phyloP scores from a whole-genome alignment of 2,797 vertebrate genomes.

The Epinephelus coioides region DNA sequence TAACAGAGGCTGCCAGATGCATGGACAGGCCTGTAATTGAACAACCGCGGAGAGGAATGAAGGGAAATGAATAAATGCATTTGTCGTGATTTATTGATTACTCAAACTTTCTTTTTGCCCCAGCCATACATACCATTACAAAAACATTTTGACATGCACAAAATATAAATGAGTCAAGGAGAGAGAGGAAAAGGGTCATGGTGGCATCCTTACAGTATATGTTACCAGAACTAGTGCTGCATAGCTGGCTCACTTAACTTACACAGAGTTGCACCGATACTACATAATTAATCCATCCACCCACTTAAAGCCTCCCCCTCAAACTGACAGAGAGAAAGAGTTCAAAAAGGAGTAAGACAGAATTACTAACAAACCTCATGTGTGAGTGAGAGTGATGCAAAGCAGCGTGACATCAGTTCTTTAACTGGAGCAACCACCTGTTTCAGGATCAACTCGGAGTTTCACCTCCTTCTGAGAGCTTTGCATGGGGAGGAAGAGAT shows the following conservation, averaged over 20 bases:
- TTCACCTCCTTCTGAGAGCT: constrained; percentile 4
- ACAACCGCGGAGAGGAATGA: background rate
- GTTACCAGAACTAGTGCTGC: background rate
- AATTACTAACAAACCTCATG: constrained; percentile 41
- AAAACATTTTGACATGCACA: constrained; percentile 1
- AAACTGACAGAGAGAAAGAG: constrained; percentile 39
- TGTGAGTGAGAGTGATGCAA: constrained; percentile 39
- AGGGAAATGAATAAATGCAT: background rate
- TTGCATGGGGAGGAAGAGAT: background rate
- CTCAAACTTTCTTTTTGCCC: background rate
- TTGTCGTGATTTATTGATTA: constrained; percentile 13
- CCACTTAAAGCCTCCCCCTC: constrained; percentile 44
- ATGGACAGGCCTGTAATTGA: background rate
- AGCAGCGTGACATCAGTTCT: constrained; percentile 62
- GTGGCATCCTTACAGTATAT: background rate
- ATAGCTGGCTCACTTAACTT: constrained; percentile 32
- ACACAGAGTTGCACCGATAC: constrained; percentile 37
- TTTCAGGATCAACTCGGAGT: constrained; percentile 30
- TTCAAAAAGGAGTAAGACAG: constrained; percentile 48
- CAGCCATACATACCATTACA: background rate
- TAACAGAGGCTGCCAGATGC: background rate
- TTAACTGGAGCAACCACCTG: constrained; percentile 46
- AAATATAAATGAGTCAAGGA: background rate
- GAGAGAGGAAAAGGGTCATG: background rate
- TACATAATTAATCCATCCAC: constrained; percentile 55